Conservation (phyloP, 2,888 invertebrate genomes). For the Oscheius sp. region DNA sequence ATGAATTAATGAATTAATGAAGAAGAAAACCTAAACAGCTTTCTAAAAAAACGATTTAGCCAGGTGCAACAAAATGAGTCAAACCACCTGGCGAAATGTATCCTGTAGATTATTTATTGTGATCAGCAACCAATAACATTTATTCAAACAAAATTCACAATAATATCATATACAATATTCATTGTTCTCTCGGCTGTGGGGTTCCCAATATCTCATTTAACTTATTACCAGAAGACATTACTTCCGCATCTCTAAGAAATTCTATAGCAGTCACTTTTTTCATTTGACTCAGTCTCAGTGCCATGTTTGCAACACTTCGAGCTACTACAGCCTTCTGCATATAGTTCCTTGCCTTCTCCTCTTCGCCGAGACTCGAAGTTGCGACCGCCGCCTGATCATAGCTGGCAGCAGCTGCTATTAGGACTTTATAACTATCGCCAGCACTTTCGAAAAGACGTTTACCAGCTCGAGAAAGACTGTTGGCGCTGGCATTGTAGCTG, state of each 20-base stretch:
- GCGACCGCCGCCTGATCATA: conserved; percentile 16
- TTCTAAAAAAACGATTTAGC: background rate
- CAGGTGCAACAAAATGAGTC: too few relatives aligned
- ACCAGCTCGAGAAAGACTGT: background rate
- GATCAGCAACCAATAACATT: background rate
- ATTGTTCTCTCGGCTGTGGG: too few relatives aligned
- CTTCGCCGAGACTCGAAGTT: background rate
- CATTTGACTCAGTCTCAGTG: background rate
- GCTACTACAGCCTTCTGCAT: background rate
- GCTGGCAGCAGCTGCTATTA: background rate
- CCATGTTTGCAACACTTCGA: background rate
- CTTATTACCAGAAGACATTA: background rate
- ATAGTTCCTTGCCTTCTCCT: background rate
- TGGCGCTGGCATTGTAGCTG: background rate
- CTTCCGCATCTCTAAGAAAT: conserved; percentile 4
- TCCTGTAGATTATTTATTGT: background rate
- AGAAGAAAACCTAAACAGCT: too few relatives aligned
- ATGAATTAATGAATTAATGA: too few relatives aligned
- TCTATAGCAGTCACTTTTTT: background rate
- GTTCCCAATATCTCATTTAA: background rate
- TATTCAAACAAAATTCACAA: background rate
- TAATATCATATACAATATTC: background rate
- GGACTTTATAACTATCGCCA: background rate
- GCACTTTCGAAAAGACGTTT: background rate
- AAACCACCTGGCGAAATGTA: too few relatives aligned